Percentiles rank a stretch among this genome's conserved stretches.
Evolutionary conservation across 2,888 invertebrate genomes (phyloP).

Genomic region (Epinotia brunnichana): DNA sequence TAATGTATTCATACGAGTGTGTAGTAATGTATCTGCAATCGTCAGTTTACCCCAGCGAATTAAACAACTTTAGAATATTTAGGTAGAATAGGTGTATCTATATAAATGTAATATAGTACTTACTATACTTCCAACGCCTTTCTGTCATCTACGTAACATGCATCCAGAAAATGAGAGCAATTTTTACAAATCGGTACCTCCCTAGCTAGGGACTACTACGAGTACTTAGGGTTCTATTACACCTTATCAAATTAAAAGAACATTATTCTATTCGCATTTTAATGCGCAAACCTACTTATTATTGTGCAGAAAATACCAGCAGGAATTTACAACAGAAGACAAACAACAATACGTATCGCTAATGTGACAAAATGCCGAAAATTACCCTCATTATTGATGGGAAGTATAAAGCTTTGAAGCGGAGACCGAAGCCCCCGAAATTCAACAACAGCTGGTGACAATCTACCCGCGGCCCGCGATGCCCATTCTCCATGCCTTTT

Average conservation of each 20-base stretch:
- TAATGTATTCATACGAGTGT: too few species aligned
- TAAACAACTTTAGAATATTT: too few species aligned
- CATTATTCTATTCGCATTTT: conserved; percentile 12
- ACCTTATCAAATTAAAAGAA: conserved; percentile 20
- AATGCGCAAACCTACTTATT: conserved; percentile 26
- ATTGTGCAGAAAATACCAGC: conserved; percentile 17
- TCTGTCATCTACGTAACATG: not conserved
- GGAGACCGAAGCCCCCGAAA: conserved; percentile 52
- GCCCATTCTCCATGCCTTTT: conserved; percentile 83
- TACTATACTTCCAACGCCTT: not conserved
- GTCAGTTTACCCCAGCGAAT: not conserved
- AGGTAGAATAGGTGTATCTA: too few species aligned
- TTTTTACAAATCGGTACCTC: not conserved
- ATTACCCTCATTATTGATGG: conserved; percentile 83
- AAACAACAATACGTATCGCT: conserved; percentile 76
- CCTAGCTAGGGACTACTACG: too few species aligned
- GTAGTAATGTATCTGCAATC: not conserved
- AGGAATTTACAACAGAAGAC: conserved; percentile 44
- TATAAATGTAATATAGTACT: too few species aligned
- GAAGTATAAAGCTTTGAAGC: conserved; percentile 70
- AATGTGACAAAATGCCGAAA: conserved; percentile 81
- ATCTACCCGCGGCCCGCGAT: conserved; percentile 73
- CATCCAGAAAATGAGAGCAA: not conserved
- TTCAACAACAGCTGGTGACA: conserved; percentile 76
- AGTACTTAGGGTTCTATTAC: conserved; percentile 3